phyloP scores from a whole-genome alignment of 2,888 invertebrate genomes.

The Colostygia pectinataria region DNA sequence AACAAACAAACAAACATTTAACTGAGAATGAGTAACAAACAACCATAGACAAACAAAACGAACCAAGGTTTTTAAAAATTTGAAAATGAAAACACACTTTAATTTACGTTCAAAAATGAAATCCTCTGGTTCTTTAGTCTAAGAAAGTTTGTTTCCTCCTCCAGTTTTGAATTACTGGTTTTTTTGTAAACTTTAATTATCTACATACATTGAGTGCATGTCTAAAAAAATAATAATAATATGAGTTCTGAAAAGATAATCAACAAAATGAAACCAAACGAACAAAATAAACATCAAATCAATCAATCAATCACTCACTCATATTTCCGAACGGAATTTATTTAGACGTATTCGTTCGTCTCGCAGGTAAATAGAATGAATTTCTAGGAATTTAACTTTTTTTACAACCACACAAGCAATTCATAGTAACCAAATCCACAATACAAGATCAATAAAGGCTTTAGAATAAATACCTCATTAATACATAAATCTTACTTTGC shows the following conservation, averaged over 20 bases:
- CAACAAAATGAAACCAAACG: too few species aligned
- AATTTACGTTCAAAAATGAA: conserved; percentile 2
- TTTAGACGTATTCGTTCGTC: conserved; percentile 25
- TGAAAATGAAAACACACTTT: conserved; percentile 2
- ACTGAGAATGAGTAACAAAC: neutral
- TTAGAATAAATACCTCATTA: conserved; percentile 3
- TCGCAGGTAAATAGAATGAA: conserved; percentile 47
- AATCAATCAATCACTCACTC: neutral
- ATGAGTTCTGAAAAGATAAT: too few species aligned
- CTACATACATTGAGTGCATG: too few species aligned
- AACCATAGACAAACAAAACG: conserved; percentile 1
- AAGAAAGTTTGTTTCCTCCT: too few species aligned
- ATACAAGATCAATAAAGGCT: neutral
- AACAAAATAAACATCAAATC: too few species aligned
- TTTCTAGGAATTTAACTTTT: conserved; percentile 18
- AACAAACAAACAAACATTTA: too few species aligned
- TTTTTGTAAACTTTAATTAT: too few species aligned
- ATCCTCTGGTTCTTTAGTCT: too few species aligned
- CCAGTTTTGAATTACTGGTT: too few species aligned
- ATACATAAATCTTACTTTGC: neutral
- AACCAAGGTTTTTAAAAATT: neutral
- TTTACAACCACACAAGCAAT: conserved; percentile 1
- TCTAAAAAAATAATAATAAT: too few species aligned
- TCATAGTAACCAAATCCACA: neutral
- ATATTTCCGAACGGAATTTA: conserved; percentile 12